A percentile compares a stretch with the other conserved stretches of the same genome.
These are phyloP conservation scores for Hemicrepidius hirtus DNA, from an alignment of 2,888 invertebrate genomes.

Conservation along the genomic window DNA sequence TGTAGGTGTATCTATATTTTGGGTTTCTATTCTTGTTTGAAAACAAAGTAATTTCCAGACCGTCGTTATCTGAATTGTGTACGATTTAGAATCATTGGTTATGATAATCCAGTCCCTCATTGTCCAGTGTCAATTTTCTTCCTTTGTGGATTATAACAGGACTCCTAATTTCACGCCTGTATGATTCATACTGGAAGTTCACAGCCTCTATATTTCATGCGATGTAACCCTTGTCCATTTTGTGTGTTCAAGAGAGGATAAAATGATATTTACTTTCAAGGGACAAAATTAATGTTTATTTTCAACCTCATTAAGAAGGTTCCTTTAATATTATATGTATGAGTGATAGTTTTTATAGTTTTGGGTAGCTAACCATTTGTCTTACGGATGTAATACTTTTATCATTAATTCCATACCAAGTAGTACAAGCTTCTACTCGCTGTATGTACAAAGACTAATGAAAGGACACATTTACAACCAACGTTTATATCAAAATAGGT, in stretches of 20 bases:
- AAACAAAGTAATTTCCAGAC: not conserved
- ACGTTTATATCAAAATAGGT: too few relatives aligned
- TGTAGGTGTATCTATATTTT: not conserved
- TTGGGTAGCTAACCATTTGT: not conserved
- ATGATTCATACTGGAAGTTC: slow-evolving; percentile 41
- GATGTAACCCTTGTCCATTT: slow-evolving; percentile 35
- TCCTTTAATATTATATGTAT: slow-evolving; percentile 8
- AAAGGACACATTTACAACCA: too few relatives aligned
- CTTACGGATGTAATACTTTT: not conserved
- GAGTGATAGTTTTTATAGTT: slow-evolving; percentile 10
- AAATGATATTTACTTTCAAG: slow-evolving; percentile 29
- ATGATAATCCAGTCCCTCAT: slow-evolving; percentile 37
- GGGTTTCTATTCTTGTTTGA: too few relatives aligned
- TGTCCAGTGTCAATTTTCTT: slow-evolving; percentile 46
- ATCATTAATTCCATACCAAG: not conserved
- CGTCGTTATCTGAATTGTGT: not conserved
- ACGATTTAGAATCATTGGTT: slow-evolving; percentile 9
- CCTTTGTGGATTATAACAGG: slow-evolving; percentile 41
- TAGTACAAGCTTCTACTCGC: too few relatives aligned
- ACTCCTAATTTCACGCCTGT: slow-evolving; percentile 46
- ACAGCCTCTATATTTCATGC: slow-evolving; percentile 40
- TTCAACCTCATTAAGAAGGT: slow-evolving; percentile 24
- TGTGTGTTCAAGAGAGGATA: slow-evolving; percentile 19
- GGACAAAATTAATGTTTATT: slow-evolving; percentile 25
- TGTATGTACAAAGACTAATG: too few relatives aligned